Evolutionary conservation across 1,140 invertebrate species (phyloP).

Genomic region (Ptiloglossa arizonensis): DNA sequence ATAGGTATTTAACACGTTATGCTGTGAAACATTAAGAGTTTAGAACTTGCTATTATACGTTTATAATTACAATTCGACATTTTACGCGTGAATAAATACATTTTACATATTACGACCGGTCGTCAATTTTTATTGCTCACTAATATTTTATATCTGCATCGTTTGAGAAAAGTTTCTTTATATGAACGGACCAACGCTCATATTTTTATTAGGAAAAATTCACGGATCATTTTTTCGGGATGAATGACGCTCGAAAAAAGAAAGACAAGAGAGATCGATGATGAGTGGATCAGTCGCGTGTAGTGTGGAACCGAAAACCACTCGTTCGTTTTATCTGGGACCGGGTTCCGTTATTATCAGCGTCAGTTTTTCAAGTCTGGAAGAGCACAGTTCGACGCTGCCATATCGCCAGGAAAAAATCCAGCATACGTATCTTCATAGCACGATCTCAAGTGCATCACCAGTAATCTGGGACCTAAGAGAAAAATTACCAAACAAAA

Average conservation of each 20-base stretch:
- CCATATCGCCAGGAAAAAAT: conserved; percentile 47
- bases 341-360: conserved; percentile 61
- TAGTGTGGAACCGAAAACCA: conserved; percentile 28
- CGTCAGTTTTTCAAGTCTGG: conserved; percentile 58
- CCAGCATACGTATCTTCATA: conserved; percentile 29
- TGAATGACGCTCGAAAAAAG: conserved; percentile 40
- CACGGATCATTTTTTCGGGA: conserved; percentile 44
- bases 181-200: neutral
- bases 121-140: too few relatives aligned
- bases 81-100: too few relatives aligned
- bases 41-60: too few relatives aligned
- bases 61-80: too few relatives aligned
- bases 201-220: conserved; percentile 31
- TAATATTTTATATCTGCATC: too few relatives aligned
- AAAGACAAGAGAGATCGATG: conserved; percentile 27
- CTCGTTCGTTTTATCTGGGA: conserved; percentile 54
- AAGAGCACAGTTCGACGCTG: conserved; percentile 42
- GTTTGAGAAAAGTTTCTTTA: too few relatives aligned
- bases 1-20: too few relatives aligned
- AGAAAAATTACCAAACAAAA: conserved; percentile 1
- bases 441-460: conserved; percentile 14
- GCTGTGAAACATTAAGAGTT: too few relatives aligned
- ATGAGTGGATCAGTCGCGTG: conserved; percentile 30
- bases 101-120: too few relatives aligned
- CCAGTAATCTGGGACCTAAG: conserved; percentile 3